Evolutionary conservation across 2,888 invertebrate genomes (phyloP).

Genomic region (Melikaiella ostensackeni): DNA sequence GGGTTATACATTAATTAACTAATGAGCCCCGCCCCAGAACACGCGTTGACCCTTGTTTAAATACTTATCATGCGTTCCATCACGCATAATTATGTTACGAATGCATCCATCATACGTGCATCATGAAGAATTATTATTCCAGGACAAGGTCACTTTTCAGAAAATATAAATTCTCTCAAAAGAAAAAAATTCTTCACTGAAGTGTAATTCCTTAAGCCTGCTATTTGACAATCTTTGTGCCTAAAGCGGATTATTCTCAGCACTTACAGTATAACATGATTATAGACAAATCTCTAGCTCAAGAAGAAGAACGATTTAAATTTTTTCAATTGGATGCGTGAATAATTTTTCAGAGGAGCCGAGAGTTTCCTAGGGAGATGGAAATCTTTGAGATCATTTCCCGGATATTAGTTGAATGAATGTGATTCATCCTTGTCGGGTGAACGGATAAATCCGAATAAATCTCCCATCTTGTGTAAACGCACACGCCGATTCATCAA

Average conservation of each 20-base stretch:
- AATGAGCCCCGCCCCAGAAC: slow-evolving; percentile 32
- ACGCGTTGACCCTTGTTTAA: slow-evolving; percentile 22
- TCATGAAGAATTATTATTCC: not conserved
- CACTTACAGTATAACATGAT: not conserved
- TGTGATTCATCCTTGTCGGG: slow-evolving; percentile 11
- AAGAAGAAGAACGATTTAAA: not conserved
- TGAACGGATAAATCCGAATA: slow-evolving; percentile 33
- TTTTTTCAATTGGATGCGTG: not conserved
- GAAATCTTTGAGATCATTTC: slow-evolving; percentile 20
- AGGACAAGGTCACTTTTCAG: slow-evolving; percentile 10
- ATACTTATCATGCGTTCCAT: slow-evolving; percentile 8
- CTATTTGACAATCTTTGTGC: not conserved
- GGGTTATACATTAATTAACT: slow-evolving; percentile 33
- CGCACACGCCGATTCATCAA: slow-evolving; percentile 19
- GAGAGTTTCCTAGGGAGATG: not conserved
- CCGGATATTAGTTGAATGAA: slow-evolving; percentile 18
- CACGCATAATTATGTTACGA: not conserved
- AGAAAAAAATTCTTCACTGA: not conserved
- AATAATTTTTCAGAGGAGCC: not conserved
- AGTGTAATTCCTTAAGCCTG: not conserved
- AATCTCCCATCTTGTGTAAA: slow-evolving; percentile 45
- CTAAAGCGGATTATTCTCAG: not conserved
- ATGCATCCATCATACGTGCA: slow-evolving; percentile 6
- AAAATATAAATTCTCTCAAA: not conserved
- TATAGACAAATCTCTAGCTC: not conserved